Evolutionary conservation across 2,113 vertebrate species (phyloP).

Genomic region (Bucco capensis): DNA sequence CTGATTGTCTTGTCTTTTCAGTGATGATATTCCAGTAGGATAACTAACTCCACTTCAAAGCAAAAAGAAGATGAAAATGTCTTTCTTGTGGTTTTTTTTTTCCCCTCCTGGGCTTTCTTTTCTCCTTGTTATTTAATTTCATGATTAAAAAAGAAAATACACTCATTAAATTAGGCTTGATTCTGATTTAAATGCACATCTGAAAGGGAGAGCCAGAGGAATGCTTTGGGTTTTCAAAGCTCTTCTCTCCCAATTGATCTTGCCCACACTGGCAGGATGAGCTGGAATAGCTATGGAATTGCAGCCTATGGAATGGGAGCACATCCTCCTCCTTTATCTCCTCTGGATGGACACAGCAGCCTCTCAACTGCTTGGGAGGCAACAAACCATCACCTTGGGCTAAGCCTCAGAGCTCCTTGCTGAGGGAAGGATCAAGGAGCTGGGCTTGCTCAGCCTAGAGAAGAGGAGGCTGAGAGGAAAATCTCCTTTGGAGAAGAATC

Average conservation of each 20-base stretch:
- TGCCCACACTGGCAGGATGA: slow-evolving; percentile 70
- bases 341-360: slow-evolving; percentile 52
- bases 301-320: slow-evolving; percentile 75
- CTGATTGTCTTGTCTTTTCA: slow-evolving; percentile 51
- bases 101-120: not conserved
- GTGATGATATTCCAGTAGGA: slow-evolving; percentile 3
- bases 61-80: slow-evolving; percentile 40
- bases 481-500: not conserved
- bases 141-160: slow-evolving; percentile 9
- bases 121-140: slow-evolving; percentile 22
- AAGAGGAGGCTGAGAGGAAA: not conserved
- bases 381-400: slow-evolving; percentile 58
- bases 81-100: not conserved
- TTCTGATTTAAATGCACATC: slow-evolving; percentile 64
- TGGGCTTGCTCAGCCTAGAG: too few species aligned
- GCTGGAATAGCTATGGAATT: too few species aligned
- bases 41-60: slow-evolving; percentile 46
- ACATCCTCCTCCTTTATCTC: slow-evolving; percentile 74
- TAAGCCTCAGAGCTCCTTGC: slow-evolving; percentile 22
- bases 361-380: slow-evolving; percentile 65
- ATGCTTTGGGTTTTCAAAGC: slow-evolving; percentile 68
- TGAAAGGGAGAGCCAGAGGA: slow-evolving; percentile 65
- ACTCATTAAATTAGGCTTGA: slow-evolving; percentile 61
- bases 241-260: slow-evolving; percentile 75
- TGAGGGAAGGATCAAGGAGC: too few species aligned